Evolutionary conservation across 1,140 invertebrate genomes (phyloP).

Genomic region (Andrena cerasifolii): DNA sequence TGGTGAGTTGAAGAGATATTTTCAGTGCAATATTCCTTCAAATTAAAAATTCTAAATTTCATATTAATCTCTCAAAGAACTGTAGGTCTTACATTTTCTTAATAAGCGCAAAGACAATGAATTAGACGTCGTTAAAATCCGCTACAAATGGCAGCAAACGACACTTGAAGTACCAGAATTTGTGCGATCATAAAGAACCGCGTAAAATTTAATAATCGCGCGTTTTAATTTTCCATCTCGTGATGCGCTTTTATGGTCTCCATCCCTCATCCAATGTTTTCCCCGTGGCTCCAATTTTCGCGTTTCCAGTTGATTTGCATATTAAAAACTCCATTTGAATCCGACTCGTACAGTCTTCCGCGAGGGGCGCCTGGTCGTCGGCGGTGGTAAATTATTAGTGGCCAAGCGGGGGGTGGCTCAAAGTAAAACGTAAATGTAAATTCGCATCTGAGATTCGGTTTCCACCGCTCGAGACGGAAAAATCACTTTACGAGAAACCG

Average conservation of each 20-base stretch:
- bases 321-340: slow-evolving; percentile 37
- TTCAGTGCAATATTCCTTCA: too few species aligned
- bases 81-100: too few species aligned
- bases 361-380: slow-evolving; percentile 11
- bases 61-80: too few species aligned
- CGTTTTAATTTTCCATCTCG: background rate
- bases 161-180: background rate
- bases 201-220: background rate
- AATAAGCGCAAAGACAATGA: too few species aligned
- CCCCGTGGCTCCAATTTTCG: background rate
- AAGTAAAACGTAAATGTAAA: slow-evolving; percentile 24
- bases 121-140: too few species aligned
- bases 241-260: background rate
- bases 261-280: slow-evolving; percentile 19
- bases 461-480: background rate
- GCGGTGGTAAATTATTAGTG: slow-evolving; percentile 27
- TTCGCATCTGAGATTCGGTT: background rate
- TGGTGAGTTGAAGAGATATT: too few species aligned
- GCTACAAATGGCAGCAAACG: too few species aligned
- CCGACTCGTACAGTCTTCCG: slow-evolving; percentile 9
- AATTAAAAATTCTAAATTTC: too few species aligned
- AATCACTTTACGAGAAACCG: background rate
- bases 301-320: slow-evolving; percentile 29
- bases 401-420: background rate
- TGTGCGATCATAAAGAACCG: background rate